These are phyloP conservation scores for Ceuthmochares aereus DNA, from an alignment of 2,113 vertebrate species.

Conservation along the genomic window DNA sequence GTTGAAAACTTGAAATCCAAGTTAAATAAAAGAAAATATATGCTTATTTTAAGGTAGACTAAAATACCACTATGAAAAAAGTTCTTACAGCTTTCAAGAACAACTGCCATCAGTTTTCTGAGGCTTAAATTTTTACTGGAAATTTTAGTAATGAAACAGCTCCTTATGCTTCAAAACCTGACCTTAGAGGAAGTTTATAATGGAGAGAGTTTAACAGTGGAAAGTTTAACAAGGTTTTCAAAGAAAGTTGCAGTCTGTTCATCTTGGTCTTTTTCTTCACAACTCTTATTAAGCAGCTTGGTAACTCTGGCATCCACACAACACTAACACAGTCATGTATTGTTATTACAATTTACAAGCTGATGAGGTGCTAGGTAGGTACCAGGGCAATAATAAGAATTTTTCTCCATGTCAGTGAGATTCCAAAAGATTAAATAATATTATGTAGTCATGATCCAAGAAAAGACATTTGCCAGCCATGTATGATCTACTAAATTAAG, in stretches of 20 bases:
- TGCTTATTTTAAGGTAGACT: not conserved
- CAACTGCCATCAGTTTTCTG: not conserved
- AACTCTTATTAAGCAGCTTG: not conserved
- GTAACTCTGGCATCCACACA: not conserved
- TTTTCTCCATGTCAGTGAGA: not conserved
- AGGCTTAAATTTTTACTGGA: not conserved
- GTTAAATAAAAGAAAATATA: not conserved
- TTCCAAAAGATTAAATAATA: not conserved
- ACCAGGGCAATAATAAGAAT: not conserved
- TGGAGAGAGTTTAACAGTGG: not conserved
- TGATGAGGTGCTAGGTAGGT: not conserved
- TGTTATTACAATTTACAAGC: not conserved
- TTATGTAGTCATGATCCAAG: rapidly evolving
- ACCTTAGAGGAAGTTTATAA: not conserved
- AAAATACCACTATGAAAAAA: not conserved
- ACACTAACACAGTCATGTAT: not conserved
- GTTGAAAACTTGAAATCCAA: not conserved
- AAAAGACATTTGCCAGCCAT: not conserved
- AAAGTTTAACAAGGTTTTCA: constrained; percentile 12
- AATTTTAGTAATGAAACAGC: constrained; percentile 4
- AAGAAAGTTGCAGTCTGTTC: not conserved
- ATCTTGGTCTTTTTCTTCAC: not conserved
- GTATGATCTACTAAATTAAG: not conserved
- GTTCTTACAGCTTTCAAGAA: not conserved
- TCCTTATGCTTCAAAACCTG: not conserved